phyloP scores from a whole-genome alignment of 37 sponge, comb jelly and placozoan genomes.

The Spongia lamella region DNA sequence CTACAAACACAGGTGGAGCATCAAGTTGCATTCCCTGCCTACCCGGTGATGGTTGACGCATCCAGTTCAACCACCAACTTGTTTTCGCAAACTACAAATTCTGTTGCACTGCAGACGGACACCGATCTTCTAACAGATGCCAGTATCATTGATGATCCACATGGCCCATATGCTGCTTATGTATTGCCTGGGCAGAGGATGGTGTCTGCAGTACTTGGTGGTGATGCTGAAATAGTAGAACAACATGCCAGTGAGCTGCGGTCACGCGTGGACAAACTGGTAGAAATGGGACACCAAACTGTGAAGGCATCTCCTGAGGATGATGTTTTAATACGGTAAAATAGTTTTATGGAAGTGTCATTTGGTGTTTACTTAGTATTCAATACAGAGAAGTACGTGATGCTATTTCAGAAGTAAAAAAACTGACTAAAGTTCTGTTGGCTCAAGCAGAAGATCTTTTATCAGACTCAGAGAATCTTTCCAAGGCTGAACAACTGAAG shows the following conservation, averaged over 20 bases:
- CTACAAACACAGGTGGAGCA: constrained; percentile 24
- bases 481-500: constrained; percentile 10
- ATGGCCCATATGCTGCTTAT: constrained; percentile 26
- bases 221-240: constrained; percentile 21
- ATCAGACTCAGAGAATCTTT: constrained; percentile 12
- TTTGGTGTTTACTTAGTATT: neutral
- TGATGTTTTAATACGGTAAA: constrained; percentile 22
- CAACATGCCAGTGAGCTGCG: constrained; percentile 25
- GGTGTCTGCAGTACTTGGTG: constrained; percentile 50
- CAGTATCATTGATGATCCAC: constrained; percentile 6
- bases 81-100: neutral
- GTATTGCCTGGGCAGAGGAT: constrained; percentile 49
- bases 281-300: neutral
- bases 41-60: neutral
- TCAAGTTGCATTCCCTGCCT: neutral
- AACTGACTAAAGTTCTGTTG: neutral
- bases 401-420: neutral
- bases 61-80: constrained; percentile 28
- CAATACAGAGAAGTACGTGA: neutral
- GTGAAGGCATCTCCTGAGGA: constrained; percentile 19
- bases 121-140: constrained; percentile 16
- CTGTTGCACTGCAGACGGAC: constrained; percentile 13
- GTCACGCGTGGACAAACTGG: constrained; percentile 12
- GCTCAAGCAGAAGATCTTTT: constrained; percentile 1
- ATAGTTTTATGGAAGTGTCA: neutral